A percentile compares a stretch with the other conserved stretches of the same genome.
Evolutionary conservation across 2,797 vertebrate species (phyloP).

Genomic region (Poecilia picta): DNA sequence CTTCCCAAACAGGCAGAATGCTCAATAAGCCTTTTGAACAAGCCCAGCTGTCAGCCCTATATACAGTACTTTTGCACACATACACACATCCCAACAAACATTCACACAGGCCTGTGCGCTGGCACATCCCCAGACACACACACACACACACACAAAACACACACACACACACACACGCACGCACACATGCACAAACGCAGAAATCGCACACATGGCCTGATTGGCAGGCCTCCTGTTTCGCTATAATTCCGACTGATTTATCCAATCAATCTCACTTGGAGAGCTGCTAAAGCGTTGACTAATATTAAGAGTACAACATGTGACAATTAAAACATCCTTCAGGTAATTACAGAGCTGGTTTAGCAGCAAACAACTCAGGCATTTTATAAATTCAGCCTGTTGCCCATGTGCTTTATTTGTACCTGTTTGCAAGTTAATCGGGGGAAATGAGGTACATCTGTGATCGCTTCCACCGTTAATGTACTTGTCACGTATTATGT

Average conservation of each 20-base stretch:
- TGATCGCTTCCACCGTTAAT: constrained; percentile 47
- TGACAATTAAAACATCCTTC: constrained; percentile 83
- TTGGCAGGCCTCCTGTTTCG: constrained; percentile 81
- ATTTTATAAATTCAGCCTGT: constrained; percentile 68
- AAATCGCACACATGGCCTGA: constrained; percentile 65
- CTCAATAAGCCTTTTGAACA: constrained; percentile 79
- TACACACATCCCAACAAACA: constrained; percentile 36
- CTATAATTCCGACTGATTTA: constrained; percentile 80
- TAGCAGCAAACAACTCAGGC: constrained; percentile 82
- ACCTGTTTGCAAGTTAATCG: constrained; percentile 65
- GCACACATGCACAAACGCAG: constrained; percentile 29
- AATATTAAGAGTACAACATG: constrained; percentile 81
- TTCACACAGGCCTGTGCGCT: constrained; percentile 53
- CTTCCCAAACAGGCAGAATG: constrained; percentile 80
- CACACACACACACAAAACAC: neutral
- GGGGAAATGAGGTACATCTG: constrained; percentile 66
- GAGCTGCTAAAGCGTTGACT: constrained; percentile 77
- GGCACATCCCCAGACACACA: constrained; percentile 53
- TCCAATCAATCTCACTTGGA: constrained; percentile 81
- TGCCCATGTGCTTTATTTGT: constrained; percentile 61
- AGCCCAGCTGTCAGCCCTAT: constrained; percentile 81
- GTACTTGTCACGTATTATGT: constrained; percentile 53
- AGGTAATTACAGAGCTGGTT: constrained; percentile 88
- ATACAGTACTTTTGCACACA: constrained; percentile 50
- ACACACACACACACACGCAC: neutral